These are phyloP conservation scores for Brienomyrus brachyistius DNA, from an alignment of 2,113 vertebrate species.

Conservation along the genomic window DNA sequence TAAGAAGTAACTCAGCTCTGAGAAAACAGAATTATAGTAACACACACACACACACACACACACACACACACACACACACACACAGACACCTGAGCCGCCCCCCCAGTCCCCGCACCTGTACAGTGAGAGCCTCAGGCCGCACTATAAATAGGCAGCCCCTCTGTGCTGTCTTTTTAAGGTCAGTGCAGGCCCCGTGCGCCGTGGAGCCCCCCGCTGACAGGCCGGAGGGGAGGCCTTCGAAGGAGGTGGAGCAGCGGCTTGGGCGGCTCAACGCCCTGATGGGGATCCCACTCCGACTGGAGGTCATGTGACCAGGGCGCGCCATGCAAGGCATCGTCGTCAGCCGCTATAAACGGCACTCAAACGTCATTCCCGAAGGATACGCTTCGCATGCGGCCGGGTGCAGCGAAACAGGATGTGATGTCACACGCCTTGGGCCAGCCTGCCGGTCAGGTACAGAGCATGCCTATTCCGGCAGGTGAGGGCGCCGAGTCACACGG, in stretches of 20 bases:
- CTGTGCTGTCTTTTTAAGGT: background rate
- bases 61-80: background rate
- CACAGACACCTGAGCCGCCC: background rate
- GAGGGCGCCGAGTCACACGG: background rate
- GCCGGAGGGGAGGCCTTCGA: too few species aligned
- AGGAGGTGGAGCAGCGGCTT: background rate
- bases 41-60: too few species aligned
- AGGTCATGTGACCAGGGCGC: too few species aligned
- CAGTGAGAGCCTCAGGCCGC: background rate
- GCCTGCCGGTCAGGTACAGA: background rate
- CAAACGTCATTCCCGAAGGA: background rate
- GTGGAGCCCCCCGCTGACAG: background rate
- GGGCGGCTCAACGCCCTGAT: too few species aligned
- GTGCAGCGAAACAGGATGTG: background rate
- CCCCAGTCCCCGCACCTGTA: background rate
- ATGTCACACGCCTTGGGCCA: background rate
- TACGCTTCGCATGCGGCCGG: too few species aligned
- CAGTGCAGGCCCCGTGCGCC: background rate
- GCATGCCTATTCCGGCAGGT: background rate
- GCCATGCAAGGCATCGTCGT: background rate
- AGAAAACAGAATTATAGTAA: background rate
- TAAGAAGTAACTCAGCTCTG: background rate
- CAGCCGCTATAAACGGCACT: background rate
- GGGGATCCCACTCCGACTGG: too few species aligned
- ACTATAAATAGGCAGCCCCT: constrained; percentile 7